Evolutionary conservation across 2,797 vertebrate species (phyloP).

Genomic region (Falco naumanni): DNA sequence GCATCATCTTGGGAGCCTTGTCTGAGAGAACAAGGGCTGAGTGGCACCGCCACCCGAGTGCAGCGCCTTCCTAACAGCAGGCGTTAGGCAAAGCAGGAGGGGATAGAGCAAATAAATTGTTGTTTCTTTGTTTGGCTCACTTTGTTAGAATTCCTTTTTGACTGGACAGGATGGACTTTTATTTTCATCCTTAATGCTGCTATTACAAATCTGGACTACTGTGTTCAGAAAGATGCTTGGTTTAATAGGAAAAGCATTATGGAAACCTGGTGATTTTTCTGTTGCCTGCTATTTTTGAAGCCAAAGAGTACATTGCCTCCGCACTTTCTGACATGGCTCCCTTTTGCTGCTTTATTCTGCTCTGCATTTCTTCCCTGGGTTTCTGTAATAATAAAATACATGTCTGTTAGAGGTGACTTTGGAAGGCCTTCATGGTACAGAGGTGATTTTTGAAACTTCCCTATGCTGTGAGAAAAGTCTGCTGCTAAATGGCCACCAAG

Average conservation of each 20-base stretch:
- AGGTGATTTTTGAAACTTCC: neutral
- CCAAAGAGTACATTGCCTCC: neutral
- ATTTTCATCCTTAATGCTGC: neutral
- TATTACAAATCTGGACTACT: neutral
- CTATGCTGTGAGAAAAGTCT: neutral
- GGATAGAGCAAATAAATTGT: neutral
- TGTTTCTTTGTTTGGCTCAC: neutral
- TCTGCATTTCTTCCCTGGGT: neutral
- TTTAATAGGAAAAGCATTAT: neutral
- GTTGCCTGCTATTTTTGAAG: slow-evolving; percentile 1
- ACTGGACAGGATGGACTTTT: neutral
- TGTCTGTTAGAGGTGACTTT: neutral
- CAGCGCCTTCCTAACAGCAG: neutral
- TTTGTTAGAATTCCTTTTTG: neutral
- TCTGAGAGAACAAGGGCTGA: slow-evolving; percentile 26
- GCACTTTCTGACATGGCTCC: neutral
- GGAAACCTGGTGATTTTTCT: neutral
- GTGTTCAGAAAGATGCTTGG: neutral
- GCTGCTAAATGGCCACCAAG: neutral
- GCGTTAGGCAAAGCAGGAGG: neutral
- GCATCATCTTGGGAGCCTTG: slow-evolving; percentile 29
- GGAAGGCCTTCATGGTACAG: neutral
- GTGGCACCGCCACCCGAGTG: neutral
- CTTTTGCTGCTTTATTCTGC: slow-evolving; percentile 10
- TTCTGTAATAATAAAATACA: neutral